Percentiles rank a stretch among this genome's conserved stretches.
Evolutionary conservation across 2,888 invertebrate species (phyloP).

Genomic region (Coecobrya sp.): DNA sequence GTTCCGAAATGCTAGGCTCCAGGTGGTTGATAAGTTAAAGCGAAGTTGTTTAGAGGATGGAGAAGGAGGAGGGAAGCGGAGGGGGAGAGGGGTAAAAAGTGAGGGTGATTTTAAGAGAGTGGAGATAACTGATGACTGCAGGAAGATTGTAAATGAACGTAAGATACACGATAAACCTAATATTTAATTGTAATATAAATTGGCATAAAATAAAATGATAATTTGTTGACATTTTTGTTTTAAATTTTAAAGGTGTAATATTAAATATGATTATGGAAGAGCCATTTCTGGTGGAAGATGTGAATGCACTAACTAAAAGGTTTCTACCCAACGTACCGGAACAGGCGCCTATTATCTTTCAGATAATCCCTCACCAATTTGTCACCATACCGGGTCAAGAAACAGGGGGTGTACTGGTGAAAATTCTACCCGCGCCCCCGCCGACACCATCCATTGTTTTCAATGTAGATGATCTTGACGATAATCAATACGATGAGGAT

Average conservation of each 20-base stretch:
- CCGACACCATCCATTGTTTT: too few species aligned
- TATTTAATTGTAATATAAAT: too few species aligned
- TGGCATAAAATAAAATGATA: not conserved
- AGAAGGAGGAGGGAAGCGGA: not conserved
- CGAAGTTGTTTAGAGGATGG: not conserved
- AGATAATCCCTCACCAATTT: too few species aligned
- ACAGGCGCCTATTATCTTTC: not conserved
- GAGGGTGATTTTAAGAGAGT: not conserved
- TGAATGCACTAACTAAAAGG: not conserved
- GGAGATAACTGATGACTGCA: not conserved
- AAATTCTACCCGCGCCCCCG: too few species aligned
- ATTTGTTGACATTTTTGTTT: not conserved
- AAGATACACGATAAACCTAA: not conserved
- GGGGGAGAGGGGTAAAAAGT: too few species aligned
- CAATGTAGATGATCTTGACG: too few species aligned
- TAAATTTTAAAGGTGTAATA: too few species aligned
- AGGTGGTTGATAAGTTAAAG: not conserved
- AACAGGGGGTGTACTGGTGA: too few species aligned
- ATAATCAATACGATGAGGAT: not conserved
- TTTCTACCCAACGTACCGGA: not conserved
- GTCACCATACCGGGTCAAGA: too few species aligned
- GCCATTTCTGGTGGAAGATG: too few species aligned
- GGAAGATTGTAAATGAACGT: not conserved
- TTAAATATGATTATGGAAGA: too few species aligned
- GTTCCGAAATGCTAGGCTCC: not conserved